Evolutionary conservation across 2,888 invertebrate species (phyloP).

Genomic region (Temnothorax ravouxi): DNA sequence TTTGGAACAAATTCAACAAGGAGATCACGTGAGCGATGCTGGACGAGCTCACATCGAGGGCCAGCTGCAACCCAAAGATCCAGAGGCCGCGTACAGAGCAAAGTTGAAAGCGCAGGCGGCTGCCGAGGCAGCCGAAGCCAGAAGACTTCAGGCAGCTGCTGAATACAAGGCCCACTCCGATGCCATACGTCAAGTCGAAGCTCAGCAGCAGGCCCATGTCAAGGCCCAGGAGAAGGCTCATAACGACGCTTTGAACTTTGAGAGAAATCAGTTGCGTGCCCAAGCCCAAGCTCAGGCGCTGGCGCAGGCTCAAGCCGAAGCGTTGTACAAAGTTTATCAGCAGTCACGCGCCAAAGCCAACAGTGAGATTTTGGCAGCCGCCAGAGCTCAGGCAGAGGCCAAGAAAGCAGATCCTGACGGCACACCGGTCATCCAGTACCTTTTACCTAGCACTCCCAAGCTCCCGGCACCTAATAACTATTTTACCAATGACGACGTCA

Average conservation of each 20-base stretch:
- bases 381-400: constrained; percentile 81
- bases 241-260: constrained; percentile 81
- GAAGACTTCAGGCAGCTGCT: constrained; percentile 82
- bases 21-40: constrained; percentile 83
- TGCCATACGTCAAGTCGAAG: constrained; percentile 83
- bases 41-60: constrained; percentile 81
- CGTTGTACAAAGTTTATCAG: constrained; percentile 82
- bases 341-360: constrained; percentile 81
- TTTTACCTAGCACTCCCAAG: constrained; percentile 76
- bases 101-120: constrained; percentile 82
- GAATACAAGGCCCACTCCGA: constrained; percentile 85
- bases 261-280: constrained; percentile 83
- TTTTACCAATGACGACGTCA: constrained; percentile 79
- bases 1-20: constrained; percentile 84
- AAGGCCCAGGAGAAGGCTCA: constrained; percentile 83
- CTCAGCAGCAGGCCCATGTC: constrained; percentile 83
- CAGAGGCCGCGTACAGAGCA: constrained; percentile 82
- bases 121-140: constrained; percentile 81
- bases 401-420: constrained; percentile 80
- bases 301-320: constrained; percentile 84
- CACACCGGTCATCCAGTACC: constrained; percentile 82
- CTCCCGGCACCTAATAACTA: constrained; percentile 80
- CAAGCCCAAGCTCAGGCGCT: constrained; percentile 84
- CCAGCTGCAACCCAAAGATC: constrained; percentile 79
- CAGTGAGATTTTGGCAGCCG: constrained; percentile 80